phyloP scores from a whole-genome alignment of 2,113 vertebrate genomes.

The Verasper variegatus region DNA sequence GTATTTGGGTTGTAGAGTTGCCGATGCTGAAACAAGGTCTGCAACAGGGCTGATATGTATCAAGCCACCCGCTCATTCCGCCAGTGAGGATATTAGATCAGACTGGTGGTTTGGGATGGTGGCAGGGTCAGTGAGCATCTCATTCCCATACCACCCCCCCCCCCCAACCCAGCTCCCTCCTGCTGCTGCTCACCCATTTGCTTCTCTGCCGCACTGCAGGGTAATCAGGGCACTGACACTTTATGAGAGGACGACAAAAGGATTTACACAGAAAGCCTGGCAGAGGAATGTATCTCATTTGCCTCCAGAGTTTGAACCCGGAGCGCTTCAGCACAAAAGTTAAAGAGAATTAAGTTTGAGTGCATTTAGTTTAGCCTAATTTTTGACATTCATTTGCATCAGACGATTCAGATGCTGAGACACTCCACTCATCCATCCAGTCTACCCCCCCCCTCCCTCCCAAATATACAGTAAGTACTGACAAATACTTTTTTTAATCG shows the following conservation, averaged over 20 bases:
- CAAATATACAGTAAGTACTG: no score
- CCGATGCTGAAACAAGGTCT: slow-evolving; percentile 46
- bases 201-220: slow-evolving; percentile 71
- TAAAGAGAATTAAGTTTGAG: slow-evolving; percentile 66
- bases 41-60: slow-evolving; percentile 55
- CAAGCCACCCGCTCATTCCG: slow-evolving; percentile 60
- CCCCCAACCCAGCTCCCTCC: slow-evolving; percentile 40
- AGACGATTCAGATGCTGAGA: no score
- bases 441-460: no score
- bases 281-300: slow-evolving; percentile 71
- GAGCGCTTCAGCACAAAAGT: slow-evolving; percentile 62
- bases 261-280: slow-evolving; percentile 75
- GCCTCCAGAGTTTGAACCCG: slow-evolving; percentile 66
- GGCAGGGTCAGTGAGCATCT: slow-evolving; percentile 82
- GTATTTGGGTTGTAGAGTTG: slow-evolving; percentile 25
- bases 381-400: slow-evolving; percentile 61
- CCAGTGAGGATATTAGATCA: slow-evolving; percentile 79
- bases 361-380: slow-evolving; percentile 64
- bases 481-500: no score
- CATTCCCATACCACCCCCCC: slow-evolving; percentile 44
- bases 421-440: no score
- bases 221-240: slow-evolving; percentile 81
- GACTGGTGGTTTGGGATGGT: slow-evolving; percentile 78
- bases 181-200: slow-evolving; percentile 64
- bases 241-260: slow-evolving; percentile 78